phyloP scores from a whole-genome alignment of 2,888 invertebrate species.

The Pheosia gnoma region DNA sequence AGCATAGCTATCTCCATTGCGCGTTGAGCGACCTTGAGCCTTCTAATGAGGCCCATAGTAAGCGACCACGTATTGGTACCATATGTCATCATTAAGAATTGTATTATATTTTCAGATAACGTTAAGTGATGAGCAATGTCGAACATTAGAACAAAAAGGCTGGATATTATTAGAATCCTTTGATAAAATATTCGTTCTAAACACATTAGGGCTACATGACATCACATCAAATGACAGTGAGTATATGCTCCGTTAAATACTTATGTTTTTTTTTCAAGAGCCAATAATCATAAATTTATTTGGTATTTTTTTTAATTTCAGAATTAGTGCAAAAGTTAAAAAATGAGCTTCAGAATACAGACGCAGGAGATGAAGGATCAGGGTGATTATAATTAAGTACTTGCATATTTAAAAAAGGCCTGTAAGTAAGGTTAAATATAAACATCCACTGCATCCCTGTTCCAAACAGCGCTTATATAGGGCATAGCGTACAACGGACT shows the following conservation, averaged over 20 bases:
- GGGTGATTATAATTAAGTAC: constrained; percentile 26
- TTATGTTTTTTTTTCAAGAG: constrained; percentile 2
- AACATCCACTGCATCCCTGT: too few species aligned
- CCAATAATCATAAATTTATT: background rate
- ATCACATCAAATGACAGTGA: constrained; percentile 68
- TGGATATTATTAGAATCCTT: constrained; percentile 70
- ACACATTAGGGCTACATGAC: constrained; percentile 71
- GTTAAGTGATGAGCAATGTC: constrained; percentile 70
- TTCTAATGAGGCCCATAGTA: too few species aligned
- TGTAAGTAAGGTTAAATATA: too few species aligned
- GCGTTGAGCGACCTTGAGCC: too few species aligned
- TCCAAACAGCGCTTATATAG: too few species aligned
- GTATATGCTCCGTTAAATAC: constrained; percentile 21
- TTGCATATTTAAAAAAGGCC: too few species aligned
- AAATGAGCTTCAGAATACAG: constrained; percentile 44
- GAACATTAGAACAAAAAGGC: constrained; percentile 69
- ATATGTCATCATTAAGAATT: too few species aligned
- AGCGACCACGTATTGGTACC: too few species aligned
- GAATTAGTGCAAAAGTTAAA: constrained; percentile 63
- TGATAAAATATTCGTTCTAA: constrained; percentile 68
- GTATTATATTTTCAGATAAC: constrained; percentile 54
- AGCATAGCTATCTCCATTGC: too few species aligned
- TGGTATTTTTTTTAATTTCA: constrained; percentile 39
- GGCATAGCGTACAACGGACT: too few species aligned
- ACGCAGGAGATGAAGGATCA: constrained; percentile 15